Conservation (phyloP, 2,888 invertebrate species). For the Disparrhopalites patrizii region DNA sequence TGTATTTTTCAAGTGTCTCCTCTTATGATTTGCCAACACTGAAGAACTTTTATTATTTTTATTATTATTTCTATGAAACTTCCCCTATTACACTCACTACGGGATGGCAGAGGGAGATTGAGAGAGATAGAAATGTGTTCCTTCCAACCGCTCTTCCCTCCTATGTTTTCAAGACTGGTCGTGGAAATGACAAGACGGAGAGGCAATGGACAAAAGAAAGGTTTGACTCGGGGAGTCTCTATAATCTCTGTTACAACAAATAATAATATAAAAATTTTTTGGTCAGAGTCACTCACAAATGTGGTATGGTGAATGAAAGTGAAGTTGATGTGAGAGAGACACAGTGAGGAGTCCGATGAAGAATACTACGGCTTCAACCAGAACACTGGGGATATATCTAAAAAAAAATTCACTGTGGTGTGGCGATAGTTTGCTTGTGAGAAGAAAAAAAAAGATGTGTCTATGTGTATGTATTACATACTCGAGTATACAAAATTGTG, state of each 20-base stretch:
- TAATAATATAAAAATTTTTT: neutral
- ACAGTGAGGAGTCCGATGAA: too few relatives aligned
- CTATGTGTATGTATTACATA: neutral
- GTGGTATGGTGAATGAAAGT: slow-evolving; percentile 14
- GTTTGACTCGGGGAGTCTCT: too few relatives aligned
- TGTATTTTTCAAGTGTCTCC: too few relatives aligned
- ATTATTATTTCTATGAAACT: too few relatives aligned
- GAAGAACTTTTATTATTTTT: too few relatives aligned
- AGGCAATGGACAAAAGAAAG: neutral
- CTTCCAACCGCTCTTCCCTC: neutral
- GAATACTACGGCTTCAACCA: neutral
- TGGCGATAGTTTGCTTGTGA: neutral
- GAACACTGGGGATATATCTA: neutral
- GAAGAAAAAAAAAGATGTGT: too few relatives aligned
- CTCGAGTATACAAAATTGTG: neutral
- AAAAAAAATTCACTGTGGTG: neutral
- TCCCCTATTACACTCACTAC: too few relatives aligned
- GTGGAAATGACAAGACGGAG: neutral
- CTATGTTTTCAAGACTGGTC: neutral
- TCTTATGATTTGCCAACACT: too few relatives aligned
- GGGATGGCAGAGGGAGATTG: too few relatives aligned
- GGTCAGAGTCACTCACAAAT: slow-evolving; percentile 2
- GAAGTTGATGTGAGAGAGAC: neutral
- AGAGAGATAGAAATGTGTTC: too few relatives aligned
- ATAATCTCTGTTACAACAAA: too few relatives aligned